Percentiles rank a stretch among this genome's conserved stretches.
These are phyloP conservation scores for Euura saliciscinereae DNA, from an alignment of 1,140 invertebrate species.

Conservation along the genomic window DNA sequence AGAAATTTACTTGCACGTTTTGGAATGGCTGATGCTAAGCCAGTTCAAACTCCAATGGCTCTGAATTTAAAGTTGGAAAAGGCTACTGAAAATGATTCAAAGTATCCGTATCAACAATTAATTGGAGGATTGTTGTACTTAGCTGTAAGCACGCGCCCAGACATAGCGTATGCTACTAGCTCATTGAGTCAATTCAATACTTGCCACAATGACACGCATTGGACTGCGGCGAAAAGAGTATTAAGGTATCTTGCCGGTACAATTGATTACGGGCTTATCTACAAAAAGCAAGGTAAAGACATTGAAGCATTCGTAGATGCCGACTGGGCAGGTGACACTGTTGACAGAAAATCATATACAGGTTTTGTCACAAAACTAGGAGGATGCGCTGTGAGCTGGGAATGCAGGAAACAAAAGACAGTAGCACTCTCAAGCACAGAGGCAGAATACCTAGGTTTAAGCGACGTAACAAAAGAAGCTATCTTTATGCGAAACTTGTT, in stretches of 20 bases:
- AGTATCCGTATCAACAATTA: no score
- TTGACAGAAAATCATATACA: constrained; percentile 40
- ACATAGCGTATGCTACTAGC: no score
- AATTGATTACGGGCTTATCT: constrained; percentile 9
- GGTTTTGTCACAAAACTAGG: constrained; percentile 43
- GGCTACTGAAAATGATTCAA: no score
- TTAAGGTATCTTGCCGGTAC: constrained; percentile 37
- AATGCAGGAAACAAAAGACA: constrained; percentile 58
- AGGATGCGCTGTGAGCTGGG: constrained; percentile 56
- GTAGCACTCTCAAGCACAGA: no score
- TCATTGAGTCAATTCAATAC: no score
- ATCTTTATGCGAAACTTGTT: background rate
- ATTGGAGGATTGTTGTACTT: no score
- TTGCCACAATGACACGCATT: constrained; percentile 36
- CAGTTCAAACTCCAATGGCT: no score
- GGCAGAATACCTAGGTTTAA: constrained; percentile 53
- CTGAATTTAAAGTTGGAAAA: no score
- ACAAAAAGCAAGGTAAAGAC: background rate
- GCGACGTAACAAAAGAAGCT: constrained; percentile 39
- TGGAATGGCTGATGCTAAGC: no score
- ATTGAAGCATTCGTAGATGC: constrained; percentile 42
- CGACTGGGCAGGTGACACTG: constrained; percentile 38
- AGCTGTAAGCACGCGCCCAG: no score
- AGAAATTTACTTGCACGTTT: no score
- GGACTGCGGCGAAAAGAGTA: constrained; percentile 34